Conservation (phyloP, 2,888 invertebrate genomes). For the Limenitis camilla region DNA sequence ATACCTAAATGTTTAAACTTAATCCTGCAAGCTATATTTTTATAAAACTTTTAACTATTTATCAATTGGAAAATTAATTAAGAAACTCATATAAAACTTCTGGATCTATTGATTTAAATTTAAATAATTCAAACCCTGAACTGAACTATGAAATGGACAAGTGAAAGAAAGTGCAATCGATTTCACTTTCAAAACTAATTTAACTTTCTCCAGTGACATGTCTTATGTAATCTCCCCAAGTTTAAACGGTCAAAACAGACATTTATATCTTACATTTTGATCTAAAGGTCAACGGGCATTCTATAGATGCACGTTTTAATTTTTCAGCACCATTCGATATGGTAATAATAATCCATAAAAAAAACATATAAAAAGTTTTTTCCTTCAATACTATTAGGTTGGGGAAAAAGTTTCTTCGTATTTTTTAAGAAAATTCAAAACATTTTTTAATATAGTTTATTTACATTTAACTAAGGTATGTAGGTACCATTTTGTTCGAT, state of each 20-base stretch:
- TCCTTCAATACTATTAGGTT: too few species aligned
- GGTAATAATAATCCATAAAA: background rate
- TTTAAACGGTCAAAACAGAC: constrained; percentile 64
- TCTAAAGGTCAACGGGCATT: constrained; percentile 50
- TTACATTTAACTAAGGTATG: too few species aligned
- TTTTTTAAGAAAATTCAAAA: too few species aligned
- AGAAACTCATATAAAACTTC: background rate
- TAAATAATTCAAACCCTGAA: constrained; percentile 39
- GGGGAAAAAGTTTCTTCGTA: too few species aligned
- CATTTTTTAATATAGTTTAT: too few species aligned
- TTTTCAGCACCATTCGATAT: background rate
- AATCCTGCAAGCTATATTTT: too few species aligned
- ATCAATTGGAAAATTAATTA: background rate
- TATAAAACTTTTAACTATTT: too few species aligned
- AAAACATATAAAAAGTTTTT: too few species aligned
- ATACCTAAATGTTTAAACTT: too few species aligned
- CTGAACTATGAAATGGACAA: constrained; percentile 63
- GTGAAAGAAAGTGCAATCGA: constrained; percentile 73
- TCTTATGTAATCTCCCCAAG: constrained; percentile 67
- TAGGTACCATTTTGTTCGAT: too few species aligned
- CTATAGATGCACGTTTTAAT: constrained; percentile 3
- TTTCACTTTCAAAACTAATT: constrained; percentile 75
- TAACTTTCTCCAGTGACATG: constrained; percentile 74
- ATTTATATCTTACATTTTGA: constrained; percentile 45
- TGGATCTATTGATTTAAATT: constrained; percentile 36